phyloP scores from a whole-genome alignment of 2,113 vertebrate species.

The Plotosus lineatus region DNA sequence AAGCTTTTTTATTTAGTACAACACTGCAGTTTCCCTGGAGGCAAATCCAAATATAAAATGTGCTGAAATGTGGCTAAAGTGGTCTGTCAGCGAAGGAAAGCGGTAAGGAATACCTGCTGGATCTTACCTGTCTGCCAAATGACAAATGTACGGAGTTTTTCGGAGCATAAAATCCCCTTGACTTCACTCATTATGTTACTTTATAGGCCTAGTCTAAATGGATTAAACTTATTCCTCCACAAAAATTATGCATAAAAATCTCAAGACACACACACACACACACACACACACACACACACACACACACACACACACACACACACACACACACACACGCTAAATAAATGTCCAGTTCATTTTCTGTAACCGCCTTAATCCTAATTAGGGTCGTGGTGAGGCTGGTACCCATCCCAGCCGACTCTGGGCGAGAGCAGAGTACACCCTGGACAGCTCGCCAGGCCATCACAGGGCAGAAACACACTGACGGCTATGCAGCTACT shows the following conservation, averaged over 20 bases:
- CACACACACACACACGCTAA: no score
- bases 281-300: no score
- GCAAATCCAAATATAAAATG: slow-evolving; percentile 29
- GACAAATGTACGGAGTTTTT: background rate
- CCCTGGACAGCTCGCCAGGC: no score
- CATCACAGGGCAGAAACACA: no score
- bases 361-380: no score
- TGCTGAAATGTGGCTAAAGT: slow-evolving; percentile 3
- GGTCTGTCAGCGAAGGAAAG: slow-evolving; percentile 23
- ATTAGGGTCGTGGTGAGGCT: no score
- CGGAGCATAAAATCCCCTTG: background rate
- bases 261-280: no score
- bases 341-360: no score
- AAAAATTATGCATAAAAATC: background rate
- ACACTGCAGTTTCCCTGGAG: slow-evolving; percentile 36
- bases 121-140: background rate
- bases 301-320: no score
- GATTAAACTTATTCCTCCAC: background rate
- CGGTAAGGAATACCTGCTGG: background rate
- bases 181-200: background rate
- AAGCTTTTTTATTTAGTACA: slow-evolving; percentile 18
- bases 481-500: no score
- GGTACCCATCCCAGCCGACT: no score
- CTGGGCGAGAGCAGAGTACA: no score
- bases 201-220: background rate